phyloP scores from a whole-genome alignment of 2,113 vertebrate species.

The Leucosticte australis region DNA sequence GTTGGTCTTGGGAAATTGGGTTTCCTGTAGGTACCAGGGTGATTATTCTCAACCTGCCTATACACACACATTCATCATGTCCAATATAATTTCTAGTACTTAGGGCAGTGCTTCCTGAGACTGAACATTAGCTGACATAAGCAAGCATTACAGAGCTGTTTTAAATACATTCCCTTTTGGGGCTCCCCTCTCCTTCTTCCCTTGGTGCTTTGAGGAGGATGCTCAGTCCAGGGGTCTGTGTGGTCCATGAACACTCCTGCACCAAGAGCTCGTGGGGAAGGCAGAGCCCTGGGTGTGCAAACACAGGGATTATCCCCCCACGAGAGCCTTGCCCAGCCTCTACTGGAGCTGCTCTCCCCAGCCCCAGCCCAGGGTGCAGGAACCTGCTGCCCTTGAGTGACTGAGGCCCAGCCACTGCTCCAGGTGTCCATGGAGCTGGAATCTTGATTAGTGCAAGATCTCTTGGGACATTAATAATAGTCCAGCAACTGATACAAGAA shows the following conservation, averaged over 20 bases:
- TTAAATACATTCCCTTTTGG: background rate
- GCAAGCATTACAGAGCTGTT: background rate
- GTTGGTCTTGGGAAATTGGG: background rate
- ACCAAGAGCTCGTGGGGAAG: background rate
- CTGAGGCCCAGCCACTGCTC: background rate
- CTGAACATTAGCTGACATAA: background rate
- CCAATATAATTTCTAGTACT: background rate
- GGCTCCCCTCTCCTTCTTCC: background rate
- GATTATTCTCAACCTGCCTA: background rate
- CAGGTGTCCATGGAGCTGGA: background rate
- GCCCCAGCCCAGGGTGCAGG: background rate
- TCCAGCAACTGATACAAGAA: background rate
- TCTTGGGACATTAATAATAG: background rate
- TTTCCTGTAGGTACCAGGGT: background rate
- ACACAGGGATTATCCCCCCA: background rate
- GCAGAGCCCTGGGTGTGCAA: background rate
- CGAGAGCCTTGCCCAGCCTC: fast-evolving
- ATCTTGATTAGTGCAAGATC: background rate
- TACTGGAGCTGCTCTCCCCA: background rate
- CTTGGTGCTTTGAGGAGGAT: background rate
- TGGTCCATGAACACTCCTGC: fast-evolving
- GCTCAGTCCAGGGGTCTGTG: fast-evolving
- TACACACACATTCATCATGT: background rate
- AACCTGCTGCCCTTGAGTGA: background rate
- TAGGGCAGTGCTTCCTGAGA: background rate